A percentile compares a stretch with the other conserved stretches of the same genome.
These are phyloP conservation scores for Sander vitreus DNA, from an alignment of 2,113 vertebrate genomes.

Conservation along the genomic window DNA sequence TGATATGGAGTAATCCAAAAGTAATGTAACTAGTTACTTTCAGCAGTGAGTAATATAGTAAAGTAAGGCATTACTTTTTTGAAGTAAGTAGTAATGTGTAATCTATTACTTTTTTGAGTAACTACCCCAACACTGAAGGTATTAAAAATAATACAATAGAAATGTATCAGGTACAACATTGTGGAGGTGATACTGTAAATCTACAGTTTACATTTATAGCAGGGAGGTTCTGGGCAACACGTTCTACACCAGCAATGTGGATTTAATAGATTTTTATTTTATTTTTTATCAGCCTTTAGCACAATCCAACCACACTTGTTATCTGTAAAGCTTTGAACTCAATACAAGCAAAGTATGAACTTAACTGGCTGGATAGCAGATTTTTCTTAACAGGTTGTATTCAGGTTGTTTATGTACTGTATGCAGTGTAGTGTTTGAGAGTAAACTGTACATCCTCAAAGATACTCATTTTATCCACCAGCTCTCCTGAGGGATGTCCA, in stretches of 20 bases:
- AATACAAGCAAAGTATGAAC: slow-evolving; percentile 2
- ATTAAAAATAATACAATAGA: not conserved
- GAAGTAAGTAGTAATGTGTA: too few relatives aligned
- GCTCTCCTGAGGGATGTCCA: not conserved
- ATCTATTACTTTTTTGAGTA: too few relatives aligned
- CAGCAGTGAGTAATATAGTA: too few relatives aligned
- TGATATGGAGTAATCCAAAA: too few relatives aligned
- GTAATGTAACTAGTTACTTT: too few relatives aligned
- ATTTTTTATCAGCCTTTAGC: not conserved
- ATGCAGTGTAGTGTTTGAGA: not conserved
- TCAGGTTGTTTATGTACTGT: too few relatives aligned
- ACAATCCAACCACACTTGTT: not conserved
- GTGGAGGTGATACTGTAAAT: not conserved
- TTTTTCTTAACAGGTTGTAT: slow-evolving; percentile 11
- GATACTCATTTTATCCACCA: slow-evolving; percentile 10
- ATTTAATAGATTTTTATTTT: not conserved
- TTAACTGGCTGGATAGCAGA: not conserved
- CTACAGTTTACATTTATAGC: not conserved
- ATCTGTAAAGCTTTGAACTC: not conserved
- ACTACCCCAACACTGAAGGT: too few relatives aligned
- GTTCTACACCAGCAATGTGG: not conserved
- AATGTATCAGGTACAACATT: not conserved
- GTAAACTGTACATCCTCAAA: slow-evolving; percentile 8
- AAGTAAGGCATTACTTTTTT: too few relatives aligned
- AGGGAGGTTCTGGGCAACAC: not conserved